Base-by-base conservation (phyloP, 2,797 vertebrate species). In the Enteromius unitaeniatus region DNA sequence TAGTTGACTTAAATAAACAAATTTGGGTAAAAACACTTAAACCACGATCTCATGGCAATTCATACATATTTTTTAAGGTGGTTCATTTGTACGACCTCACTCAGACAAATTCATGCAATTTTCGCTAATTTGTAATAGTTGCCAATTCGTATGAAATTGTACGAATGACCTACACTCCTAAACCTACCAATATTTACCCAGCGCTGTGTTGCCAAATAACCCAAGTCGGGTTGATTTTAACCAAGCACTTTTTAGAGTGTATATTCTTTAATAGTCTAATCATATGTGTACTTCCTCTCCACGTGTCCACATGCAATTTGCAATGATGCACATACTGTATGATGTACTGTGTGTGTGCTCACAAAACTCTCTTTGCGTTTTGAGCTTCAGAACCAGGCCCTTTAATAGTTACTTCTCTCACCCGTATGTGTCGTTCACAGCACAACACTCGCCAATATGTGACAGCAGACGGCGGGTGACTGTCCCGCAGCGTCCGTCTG, bases 401-500 rank as follows among this genome's bases (percentile, higher is more conserved):
- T 82, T 53, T 2, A 64, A 64, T 64, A 64, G 3, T 17, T 58
- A 40, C 51, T 81, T 84, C 42, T 64, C 80, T 79, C 70, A 78
- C 74, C n/a, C 79, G 45, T 55, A 49, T 67, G 17, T 83, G 65
- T 86, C 58, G 60, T 58, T 85, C 77, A 37, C 78, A 83, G 83
- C 69, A 3, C 62, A 49, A 60, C 75, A 79, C 77, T 81, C 75
- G 87, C 78, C 86, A 85, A 84, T 85, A 84, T 31, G 53, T 88
- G 89, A 89, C 77, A 81, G 89, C 85, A 87, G 87, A 86, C 78
- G 83, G 82, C 74, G 83, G 15, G 79, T 55, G 74, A 70, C 67
- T 73, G 75, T 85, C 89, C 88, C 86, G 84, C 85, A 76, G 90
- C 86, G 86, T 79, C 87, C 88, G 89, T 92, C 88, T 91, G 90